Evolutionary conservation across 2,888 invertebrate species (phyloP).

Genomic region (Melolontha melolontha): DNA sequence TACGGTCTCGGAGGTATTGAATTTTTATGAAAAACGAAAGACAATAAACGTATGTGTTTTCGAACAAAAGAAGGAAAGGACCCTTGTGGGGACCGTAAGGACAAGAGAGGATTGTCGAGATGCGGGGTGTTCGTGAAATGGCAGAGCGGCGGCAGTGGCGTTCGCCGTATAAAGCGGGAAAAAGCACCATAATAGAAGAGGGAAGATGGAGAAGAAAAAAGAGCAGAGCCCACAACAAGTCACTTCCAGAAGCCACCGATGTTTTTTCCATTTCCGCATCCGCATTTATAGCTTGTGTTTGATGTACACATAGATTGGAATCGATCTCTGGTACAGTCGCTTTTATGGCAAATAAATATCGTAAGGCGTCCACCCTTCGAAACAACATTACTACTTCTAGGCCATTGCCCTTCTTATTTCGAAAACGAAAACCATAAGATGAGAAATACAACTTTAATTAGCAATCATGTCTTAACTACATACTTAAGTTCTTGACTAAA

Average conservation of each 20-base stretch:
- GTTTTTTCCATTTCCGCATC: constrained; percentile 56
- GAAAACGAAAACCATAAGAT: not conserved
- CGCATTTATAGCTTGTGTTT: constrained; percentile 54
- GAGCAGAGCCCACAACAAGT: constrained; percentile 51
- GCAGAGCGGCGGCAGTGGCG: not conserved
- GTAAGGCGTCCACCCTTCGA: constrained; percentile 8
- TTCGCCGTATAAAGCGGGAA: constrained; percentile 25
- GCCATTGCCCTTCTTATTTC: not conserved
- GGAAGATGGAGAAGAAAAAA: constrained; percentile 42
- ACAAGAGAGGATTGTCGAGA: constrained; percentile 30
- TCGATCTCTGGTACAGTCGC: constrained; percentile 48
- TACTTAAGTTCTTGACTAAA: no score
- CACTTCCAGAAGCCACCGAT: constrained; percentile 51
- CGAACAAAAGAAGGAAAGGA: constrained; percentile 40
- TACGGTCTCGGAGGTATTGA: constrained; percentile 45
- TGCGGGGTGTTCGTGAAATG: constrained; percentile 2
- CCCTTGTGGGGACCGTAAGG: constrained; percentile 34
- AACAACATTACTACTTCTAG: constrained; percentile 1
- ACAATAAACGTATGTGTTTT: constrained; percentile 45
- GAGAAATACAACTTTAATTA: no score
- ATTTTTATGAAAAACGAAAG: constrained; percentile 50
- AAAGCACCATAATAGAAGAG: constrained; percentile 37
- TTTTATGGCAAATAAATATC: constrained; percentile 55
- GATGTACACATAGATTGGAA: constrained; percentile 55
- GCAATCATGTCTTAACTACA: no score